phyloP scores from a whole-genome alignment of 2,797 vertebrate species.

The Catamblyrhynchus diadema region DNA sequence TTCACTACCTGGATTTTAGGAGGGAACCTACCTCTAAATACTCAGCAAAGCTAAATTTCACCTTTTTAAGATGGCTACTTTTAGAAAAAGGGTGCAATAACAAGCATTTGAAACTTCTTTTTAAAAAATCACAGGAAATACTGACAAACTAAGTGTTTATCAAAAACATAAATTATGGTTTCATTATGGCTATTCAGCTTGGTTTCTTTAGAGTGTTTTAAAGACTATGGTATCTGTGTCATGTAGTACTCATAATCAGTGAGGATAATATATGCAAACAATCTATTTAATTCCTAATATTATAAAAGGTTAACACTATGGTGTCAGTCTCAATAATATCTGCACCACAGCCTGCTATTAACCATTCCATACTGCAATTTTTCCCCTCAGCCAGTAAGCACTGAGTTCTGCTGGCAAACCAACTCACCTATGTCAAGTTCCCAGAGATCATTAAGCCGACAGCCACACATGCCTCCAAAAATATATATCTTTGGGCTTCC shows the following conservation, averaged over 20 bases:
- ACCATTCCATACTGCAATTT: neutral
- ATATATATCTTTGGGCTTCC: conserved; percentile 88
- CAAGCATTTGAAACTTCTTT: neutral
- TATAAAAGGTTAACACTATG: neutral
- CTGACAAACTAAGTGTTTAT: neutral
- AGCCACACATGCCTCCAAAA: conserved; percentile 95
- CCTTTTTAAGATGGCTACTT: neutral
- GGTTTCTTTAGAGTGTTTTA: neutral
- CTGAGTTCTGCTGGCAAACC: neutral
- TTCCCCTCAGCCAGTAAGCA: neutral
- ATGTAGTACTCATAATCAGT: neutral
- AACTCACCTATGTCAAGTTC: conserved; percentile 91
- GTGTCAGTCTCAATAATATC: neutral
- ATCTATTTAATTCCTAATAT: neutral
- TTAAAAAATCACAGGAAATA: neutral
- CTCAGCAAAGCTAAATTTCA: neutral
- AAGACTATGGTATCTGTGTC: neutral
- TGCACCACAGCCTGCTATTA: neutral
- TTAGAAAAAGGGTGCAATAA: neutral
- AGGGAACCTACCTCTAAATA: neutral
- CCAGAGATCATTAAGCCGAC: conserved; percentile 91
- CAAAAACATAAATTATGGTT: neutral
- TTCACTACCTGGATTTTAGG: neutral
- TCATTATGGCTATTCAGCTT: neutral
- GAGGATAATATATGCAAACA: neutral